Percentiles rank a stretch among this genome's conserved stretches.
Conservation (phyloP, 2,888 invertebrate genomes). For the Plebejus argus region DNA sequence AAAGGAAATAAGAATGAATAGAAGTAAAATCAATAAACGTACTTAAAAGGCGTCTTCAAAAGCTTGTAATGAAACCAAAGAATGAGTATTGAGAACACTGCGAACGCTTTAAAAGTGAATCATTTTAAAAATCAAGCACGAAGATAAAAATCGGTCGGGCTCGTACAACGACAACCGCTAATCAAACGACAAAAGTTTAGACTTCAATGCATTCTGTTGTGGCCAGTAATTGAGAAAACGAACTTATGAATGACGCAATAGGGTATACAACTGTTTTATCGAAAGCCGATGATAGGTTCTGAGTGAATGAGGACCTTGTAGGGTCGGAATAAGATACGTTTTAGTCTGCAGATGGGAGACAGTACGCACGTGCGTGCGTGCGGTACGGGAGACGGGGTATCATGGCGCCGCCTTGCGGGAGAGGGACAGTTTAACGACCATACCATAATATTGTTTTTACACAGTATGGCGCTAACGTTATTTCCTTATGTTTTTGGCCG, state of each 20-base stretch:
- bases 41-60: not conserved
- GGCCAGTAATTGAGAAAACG: constrained; percentile 2
- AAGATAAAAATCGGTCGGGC: constrained; percentile 10
- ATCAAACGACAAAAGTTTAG: constrained; percentile 77
- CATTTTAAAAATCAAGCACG: not conserved
- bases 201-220: constrained; percentile 62
- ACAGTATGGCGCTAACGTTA: constrained; percentile 74
- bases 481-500: constrained; percentile 65
- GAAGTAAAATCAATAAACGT: not conserved
- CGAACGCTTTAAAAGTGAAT: constrained; percentile 1
- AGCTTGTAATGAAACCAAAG: not conserved
- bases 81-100: not conserved
- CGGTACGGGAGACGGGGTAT: constrained; percentile 47
- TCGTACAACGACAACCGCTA: constrained; percentile 62
- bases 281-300: constrained; percentile 49
- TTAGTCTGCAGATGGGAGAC: constrained; percentile 51
- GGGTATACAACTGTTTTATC: constrained; percentile 66
- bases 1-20: not conserved
- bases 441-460: constrained; percentile 73
- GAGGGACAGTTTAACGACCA: constrained; percentile 74
- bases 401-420: constrained; percentile 76
- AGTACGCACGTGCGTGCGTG: constrained; percentile 73
- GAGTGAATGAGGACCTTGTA: constrained; percentile 55
- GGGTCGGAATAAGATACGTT: constrained; percentile 54
- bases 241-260: constrained; percentile 55